Percentiles rank a stretch among this genome's conserved stretches.
Conservation (phyloP, 1,140 invertebrate genomes). For the Drosophila elegans region DNA sequence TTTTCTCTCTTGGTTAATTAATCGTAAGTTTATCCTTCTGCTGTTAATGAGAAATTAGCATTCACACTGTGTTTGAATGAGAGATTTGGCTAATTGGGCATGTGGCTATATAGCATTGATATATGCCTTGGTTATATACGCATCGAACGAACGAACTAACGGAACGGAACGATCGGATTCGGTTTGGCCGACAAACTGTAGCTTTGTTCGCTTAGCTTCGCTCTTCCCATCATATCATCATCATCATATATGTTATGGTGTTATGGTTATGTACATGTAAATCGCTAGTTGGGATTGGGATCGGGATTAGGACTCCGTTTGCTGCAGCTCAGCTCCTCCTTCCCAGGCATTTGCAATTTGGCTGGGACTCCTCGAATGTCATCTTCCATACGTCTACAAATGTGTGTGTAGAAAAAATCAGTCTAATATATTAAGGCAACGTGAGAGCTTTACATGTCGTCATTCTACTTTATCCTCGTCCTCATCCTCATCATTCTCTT, state of each 20-base stretch:
- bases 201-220: slow-evolving; percentile 32
- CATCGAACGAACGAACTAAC: slow-evolving; percentile 15
- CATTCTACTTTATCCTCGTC: slow-evolving; percentile 38
- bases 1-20: slow-evolving; percentile 18
- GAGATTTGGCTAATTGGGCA: slow-evolving; percentile 55
- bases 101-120: slow-evolving; percentile 25
- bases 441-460: slow-evolving; percentile 81
- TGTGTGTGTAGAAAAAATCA: slow-evolving; percentile 81
- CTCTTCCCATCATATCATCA: slow-evolving; percentile 2
- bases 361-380: slow-evolving; percentile 15
- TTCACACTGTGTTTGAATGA: slow-evolving; percentile 14
- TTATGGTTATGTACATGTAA: slow-evolving; percentile 34
- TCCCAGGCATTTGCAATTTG: slow-evolving; percentile 1
- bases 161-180: slow-evolving; percentile 25
- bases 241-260: too few relatives aligned
- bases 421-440: slow-evolving; percentile 85
- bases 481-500: slow-evolving; percentile 14
- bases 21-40: slow-evolving; percentile 4
- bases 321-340: slow-evolving; percentile 23
- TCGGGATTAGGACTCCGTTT: slow-evolving; percentile 24
- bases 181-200: slow-evolving; percentile 19
- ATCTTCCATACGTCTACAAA: slow-evolving; percentile 14
- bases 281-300: slow-evolving; percentile 14
- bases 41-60: slow-evolving; percentile 12
- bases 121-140: slow-evolving; percentile 14